A percentile compares a stretch with the other conserved stretches of the same genome.
phyloP scores from a whole-genome alignment of 92 coral and sea anemone genomes.

The Nematostella vectensis region DNA sequence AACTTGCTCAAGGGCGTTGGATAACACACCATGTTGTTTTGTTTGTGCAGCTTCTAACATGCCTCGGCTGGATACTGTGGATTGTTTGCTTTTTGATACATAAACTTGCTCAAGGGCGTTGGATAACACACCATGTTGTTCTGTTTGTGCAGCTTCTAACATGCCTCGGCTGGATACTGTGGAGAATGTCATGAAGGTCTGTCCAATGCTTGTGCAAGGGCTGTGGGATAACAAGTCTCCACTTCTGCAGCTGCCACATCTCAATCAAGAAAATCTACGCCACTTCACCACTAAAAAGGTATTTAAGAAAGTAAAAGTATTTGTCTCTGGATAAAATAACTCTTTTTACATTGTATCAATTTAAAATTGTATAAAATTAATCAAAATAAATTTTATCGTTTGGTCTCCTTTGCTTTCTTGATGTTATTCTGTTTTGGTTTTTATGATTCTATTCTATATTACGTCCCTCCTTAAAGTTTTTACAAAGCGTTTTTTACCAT shows the following conservation, averaged over 20 bases:
- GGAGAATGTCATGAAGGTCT: conserved; percentile 78
- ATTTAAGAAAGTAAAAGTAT: no score
- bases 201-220: conserved; percentile 80
- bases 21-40: no score
- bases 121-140: no score
- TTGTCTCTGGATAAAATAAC: not conserved
- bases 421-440: no score
- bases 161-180: conserved; percentile 85
- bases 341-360: no score
- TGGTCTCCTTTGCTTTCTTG: not conserved
- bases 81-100: no score
- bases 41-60: conserved; percentile 48
- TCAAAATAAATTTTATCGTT: not conserved
- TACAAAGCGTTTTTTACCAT: no score
- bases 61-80: conserved; percentile 89
- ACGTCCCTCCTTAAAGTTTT: no score
- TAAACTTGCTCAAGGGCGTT: no score
- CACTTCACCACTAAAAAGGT: conserved; percentile 91
- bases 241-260: conserved; percentile 81
- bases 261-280: conserved; percentile 66
- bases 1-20: no score
- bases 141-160: conserved; percentile 50
- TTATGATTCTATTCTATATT: no score
- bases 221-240: conserved; percentile 81
- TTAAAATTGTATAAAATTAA: not conserved